Base-by-base conservation (phyloP, 2,113 vertebrate genomes). In the Periophthalmus modestus region DNA sequence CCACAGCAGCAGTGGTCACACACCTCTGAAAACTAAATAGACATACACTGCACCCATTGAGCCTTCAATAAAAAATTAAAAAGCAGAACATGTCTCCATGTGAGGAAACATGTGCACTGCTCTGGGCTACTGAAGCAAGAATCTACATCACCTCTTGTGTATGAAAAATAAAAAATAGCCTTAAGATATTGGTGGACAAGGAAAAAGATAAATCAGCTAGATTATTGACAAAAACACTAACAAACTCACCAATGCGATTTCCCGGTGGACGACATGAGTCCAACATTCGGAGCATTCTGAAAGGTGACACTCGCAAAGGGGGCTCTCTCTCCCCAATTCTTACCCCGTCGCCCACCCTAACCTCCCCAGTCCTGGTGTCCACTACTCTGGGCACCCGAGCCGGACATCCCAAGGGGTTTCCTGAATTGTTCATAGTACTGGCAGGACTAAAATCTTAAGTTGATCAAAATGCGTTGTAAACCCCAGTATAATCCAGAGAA, bases 201-300 rank as follows among this genome's bases (percentile, higher is more conserved):
- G 13, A 46, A 23, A 62, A 58, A 69, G 74, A 66, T n/a, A 43
- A 50, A 70, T 14, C 74, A 67, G 46, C n/a, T 68, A 76, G 66
- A 58, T 24, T 24, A 58, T 24, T 24, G 23, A 14, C 23, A 24
- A 58, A 24, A 58, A 19, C 23, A 23, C 23, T 11, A 21, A 23
- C 23, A 71, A 23, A 92, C 93, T 94, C 86, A 94, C 93, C 93
- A 36, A 94, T 93, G 21, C 88, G 87, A 66, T 84, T 89, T 61
- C 90, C 91, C 2, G 88, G 84, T 61, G 90, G 84, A 59, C 89
- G 90, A 74, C 91, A 93, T 0, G 91, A 87, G 78, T 94, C 92
- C 67, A 93, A 82, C 78, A 92, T 81, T 39, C 90, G 87, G 34
- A 94, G 93, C 91, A 93, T 94, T 54, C 91, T 89, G 75, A 94